These are phyloP conservation scores for Bujurquina vittata DNA, from an alignment of 2,113 vertebrate species.

Conservation along the genomic window DNA sequence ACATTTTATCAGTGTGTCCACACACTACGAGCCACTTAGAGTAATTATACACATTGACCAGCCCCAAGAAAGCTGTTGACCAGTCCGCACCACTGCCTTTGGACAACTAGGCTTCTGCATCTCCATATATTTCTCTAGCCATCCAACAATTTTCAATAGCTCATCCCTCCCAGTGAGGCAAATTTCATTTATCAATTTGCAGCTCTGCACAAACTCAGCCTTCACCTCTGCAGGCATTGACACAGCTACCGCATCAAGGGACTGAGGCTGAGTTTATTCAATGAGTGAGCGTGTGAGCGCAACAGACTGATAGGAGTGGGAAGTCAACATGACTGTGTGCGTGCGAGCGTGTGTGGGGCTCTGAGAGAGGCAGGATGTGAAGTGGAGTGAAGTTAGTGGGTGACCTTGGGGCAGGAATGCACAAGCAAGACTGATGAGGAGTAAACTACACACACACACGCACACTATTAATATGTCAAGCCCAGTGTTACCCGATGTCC, in stretches of 20 bases:
- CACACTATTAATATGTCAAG: slow-evolving; percentile 6
- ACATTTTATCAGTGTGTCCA: slow-evolving; percentile 53
- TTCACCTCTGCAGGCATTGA: slow-evolving; percentile 31
- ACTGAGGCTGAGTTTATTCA: neutral
- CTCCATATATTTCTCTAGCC: neutral
- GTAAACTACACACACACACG: slow-evolving; percentile 25
- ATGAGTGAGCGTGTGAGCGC: neutral
- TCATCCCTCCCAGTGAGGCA: slow-evolving; percentile 11
- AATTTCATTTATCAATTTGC: slow-evolving; percentile 39
- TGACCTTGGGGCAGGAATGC: slow-evolving; percentile 56
- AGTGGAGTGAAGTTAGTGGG: neutral
- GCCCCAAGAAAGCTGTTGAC: slow-evolving; percentile 24
- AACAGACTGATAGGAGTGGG: neutral
- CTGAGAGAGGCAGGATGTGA: neutral
- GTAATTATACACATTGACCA: slow-evolving; percentile 36
- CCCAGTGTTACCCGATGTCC: slow-evolving; percentile 19
- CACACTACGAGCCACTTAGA: slow-evolving; percentile 34
- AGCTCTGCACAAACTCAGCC: slow-evolving; percentile 28
- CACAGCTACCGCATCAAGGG: neutral
- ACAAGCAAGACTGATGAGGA: slow-evolving; percentile 42
- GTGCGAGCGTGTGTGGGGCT: neutral
- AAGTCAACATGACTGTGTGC: neutral
- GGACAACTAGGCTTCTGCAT: slow-evolving; percentile 27
- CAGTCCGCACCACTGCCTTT: slow-evolving; percentile 14
- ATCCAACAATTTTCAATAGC: slow-evolving; percentile 3